phyloP scores from a whole-genome alignment of 2,113 vertebrate genomes.

The Hiodon alosoides region DNA sequence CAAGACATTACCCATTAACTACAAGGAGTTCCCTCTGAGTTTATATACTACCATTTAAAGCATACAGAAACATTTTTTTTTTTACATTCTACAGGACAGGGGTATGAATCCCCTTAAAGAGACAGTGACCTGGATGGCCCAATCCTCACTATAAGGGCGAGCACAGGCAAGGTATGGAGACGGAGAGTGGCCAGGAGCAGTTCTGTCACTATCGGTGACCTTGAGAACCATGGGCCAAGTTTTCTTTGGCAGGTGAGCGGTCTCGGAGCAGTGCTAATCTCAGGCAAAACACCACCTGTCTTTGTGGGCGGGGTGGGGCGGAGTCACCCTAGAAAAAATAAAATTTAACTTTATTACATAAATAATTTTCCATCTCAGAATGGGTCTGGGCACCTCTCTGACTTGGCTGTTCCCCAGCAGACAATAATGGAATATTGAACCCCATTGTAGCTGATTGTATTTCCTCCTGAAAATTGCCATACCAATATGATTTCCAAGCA shows the following conservation, averaged over 20 bases:
- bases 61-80: too few relatives aligned
- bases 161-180: conserved; percentile 37
- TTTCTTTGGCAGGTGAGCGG: conserved; percentile 18
- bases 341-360: not conserved
- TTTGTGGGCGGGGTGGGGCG: conserved; percentile 8
- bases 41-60: too few relatives aligned
- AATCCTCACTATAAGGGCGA: conserved; percentile 15
- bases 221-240: conserved; percentile 30
- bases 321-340: not conserved
- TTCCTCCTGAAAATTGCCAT: not conserved
- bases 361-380: not conserved
- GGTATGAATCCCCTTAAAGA: too few relatives aligned
- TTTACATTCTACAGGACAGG: too few relatives aligned
- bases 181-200: conserved; percentile 23
- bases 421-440: conserved; percentile 13
- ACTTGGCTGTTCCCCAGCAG: not conserved
- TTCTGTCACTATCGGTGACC: conserved; percentile 32
- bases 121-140: too few relatives aligned
- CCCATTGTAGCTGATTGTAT: not conserved
- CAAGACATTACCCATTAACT: too few relatives aligned
- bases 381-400: not conserved
- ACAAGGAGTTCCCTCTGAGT: too few relatives aligned
- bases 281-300: conserved; percentile 36
- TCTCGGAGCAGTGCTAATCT: conserved; percentile 38
- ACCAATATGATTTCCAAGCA: not conserved